These are phyloP conservation scores for Pantherophis vulpinus DNA, from an alignment of 2,797 vertebrate species.

Conservation along the genomic window DNA sequence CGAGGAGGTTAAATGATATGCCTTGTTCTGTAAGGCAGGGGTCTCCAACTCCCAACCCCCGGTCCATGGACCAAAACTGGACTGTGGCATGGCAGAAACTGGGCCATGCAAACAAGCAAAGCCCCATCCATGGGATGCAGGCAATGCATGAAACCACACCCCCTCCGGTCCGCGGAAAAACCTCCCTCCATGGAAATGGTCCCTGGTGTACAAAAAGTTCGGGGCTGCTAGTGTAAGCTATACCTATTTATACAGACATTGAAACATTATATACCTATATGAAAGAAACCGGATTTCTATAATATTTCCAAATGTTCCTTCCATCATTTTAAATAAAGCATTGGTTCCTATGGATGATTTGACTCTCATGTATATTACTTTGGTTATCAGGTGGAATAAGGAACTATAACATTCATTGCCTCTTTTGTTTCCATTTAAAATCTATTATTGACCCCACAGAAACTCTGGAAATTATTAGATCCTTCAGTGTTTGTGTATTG, in stretches of 20 bases:
- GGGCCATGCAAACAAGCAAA: background rate
- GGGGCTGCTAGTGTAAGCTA: background rate
- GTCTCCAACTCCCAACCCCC: accelerated
- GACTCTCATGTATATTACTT: background rate
- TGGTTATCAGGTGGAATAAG: background rate
- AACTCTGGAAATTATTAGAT: background rate
- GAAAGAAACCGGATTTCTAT: background rate
- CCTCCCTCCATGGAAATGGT: background rate
- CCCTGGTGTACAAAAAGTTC: background rate
- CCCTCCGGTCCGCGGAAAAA: background rate
- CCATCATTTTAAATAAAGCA: background rate
- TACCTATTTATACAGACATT: background rate
- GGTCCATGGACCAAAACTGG: background rate
- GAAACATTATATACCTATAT: background rate
- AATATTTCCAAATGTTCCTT: background rate
- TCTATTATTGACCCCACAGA: background rate
- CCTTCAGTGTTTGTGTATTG: background rate
- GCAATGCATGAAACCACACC: background rate
- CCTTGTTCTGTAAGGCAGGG: background rate
- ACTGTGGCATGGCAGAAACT: background rate
- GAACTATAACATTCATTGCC: background rate
- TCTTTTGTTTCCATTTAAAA: background rate
- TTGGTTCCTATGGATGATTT: background rate
- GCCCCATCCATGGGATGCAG: background rate
- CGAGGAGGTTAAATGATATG: background rate